phyloP scores from a whole-genome alignment of 2,888 invertebrate species.

The Autographa pulchrina region DNA sequence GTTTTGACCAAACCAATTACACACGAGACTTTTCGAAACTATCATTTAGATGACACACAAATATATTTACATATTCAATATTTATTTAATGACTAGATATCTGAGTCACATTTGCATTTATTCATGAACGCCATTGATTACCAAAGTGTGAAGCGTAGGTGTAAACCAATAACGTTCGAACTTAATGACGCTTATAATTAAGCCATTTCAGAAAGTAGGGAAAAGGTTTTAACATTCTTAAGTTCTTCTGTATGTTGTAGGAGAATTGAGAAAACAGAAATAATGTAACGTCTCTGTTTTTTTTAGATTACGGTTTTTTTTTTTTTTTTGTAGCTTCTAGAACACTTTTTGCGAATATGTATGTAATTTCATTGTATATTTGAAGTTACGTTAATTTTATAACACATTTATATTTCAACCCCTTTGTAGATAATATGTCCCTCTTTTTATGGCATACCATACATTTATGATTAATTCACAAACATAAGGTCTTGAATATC shows the following conservation, averaged over 20 bases:
- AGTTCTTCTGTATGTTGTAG: slow-evolving; percentile 26
- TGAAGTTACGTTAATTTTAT: too few relatives aligned
- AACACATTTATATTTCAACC: too few relatives aligned
- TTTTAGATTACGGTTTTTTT: too few relatives aligned
- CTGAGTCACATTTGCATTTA: slow-evolving; percentile 39
- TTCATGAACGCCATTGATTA: slow-evolving; percentile 40
- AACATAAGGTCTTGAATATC: too few relatives aligned
- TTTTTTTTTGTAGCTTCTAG: too few relatives aligned
- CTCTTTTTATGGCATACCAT: too few relatives aligned
- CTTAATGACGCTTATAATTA: slow-evolving; percentile 49
- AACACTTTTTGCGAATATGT: too few relatives aligned
- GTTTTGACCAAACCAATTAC: not conserved
- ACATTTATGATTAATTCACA: too few relatives aligned
- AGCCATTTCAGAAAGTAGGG: slow-evolving; percentile 45
- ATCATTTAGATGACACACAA: slow-evolving; percentile 8
- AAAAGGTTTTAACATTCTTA: slow-evolving; percentile 36
- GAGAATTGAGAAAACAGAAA: not conserved
- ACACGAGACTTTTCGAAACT: not conserved
- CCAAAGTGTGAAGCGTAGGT: slow-evolving; percentile 50
- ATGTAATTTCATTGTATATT: too few relatives aligned
- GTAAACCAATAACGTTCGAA: slow-evolving; percentile 50
- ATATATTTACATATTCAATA: slow-evolving; percentile 16
- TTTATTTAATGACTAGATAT: slow-evolving; percentile 20
- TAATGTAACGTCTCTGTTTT: not conserved
- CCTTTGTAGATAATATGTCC: too few relatives aligned